Percentiles rank a stretch among this genome's conserved stretches.
These are phyloP conservation scores for Heliconius congener DNA, from an alignment of 1,140 invertebrate genomes.

Conservation along the genomic window DNA sequence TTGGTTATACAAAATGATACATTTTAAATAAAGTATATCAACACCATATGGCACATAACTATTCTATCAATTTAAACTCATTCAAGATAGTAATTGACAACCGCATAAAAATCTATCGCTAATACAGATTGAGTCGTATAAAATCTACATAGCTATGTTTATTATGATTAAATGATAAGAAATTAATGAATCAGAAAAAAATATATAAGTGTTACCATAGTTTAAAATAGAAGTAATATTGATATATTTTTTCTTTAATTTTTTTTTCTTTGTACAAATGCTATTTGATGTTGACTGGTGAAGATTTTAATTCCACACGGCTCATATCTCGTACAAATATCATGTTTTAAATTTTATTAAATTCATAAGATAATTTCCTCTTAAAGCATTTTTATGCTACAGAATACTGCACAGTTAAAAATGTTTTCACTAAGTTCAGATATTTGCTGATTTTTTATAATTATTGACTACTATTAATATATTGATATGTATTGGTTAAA, in stretches of 20 bases:
- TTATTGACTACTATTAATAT: too few relatives aligned
- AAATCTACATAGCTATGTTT: not conserved
- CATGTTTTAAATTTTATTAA: constrained; percentile 66
- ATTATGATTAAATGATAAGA: not conserved
- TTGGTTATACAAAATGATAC: not conserved
- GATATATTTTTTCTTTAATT: not conserved
- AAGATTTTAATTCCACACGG: not conserved
- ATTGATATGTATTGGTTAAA: not conserved
- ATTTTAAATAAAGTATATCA: not conserved
- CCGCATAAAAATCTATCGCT: constrained; percentile 60
- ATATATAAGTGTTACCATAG: not conserved
- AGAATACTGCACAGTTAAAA: constrained; percentile 14
- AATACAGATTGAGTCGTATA: constrained; percentile 34
- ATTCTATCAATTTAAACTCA: constrained; percentile 44
- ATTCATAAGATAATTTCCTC: constrained; percentile 77
- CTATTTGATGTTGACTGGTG: not conserved
- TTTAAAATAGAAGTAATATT: not conserved
- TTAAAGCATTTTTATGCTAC: constrained; percentile 71
- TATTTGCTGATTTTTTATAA: not conserved
- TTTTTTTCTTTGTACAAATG: not conserved
- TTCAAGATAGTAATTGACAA: constrained; percentile 74
- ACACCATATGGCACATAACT: constrained; percentile 20
- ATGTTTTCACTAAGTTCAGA: not conserved
- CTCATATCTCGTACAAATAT: constrained; percentile 53
- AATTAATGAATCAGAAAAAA: not conserved